A percentile compares a stretch with the other conserved stretches of the same genome.
phyloP scores from a whole-genome alignment of 2,888 invertebrate species.

The Drosophila koepferae region DNA sequence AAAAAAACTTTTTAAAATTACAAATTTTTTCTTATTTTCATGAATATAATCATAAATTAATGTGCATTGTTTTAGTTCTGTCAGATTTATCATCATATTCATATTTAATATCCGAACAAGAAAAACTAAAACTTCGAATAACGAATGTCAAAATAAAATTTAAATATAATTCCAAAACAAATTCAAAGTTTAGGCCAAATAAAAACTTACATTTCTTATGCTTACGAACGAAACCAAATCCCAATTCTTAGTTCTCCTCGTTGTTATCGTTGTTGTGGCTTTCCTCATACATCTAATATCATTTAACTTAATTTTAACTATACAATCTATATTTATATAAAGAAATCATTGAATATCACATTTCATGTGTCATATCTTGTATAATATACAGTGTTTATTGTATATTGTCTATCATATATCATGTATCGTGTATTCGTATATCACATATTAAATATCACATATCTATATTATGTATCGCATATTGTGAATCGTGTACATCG shows the following conservation, averaged over 20 bases:
- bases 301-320: not conserved
- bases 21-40: conserved; percentile 40
- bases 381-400: not conserved
- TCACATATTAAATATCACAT: not conserved
- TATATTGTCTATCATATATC: not conserved
- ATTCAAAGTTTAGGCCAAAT: not conserved
- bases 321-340: not conserved
- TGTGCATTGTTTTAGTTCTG: conserved; percentile 39
- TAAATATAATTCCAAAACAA: conserved; percentile 8
- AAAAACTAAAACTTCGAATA: not conserved
- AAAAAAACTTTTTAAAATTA: conserved; percentile 24
- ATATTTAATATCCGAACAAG: conserved; percentile 14
- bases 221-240: not conserved
- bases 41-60: conserved; percentile 19
- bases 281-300: not conserved
- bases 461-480: not conserved
- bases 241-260: not conserved
- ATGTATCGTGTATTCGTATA: not conserved
- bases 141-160: conserved; percentile 3
- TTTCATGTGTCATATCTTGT: not conserved
- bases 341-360: not conserved
- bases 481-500: not conserved
- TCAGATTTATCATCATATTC: conserved; percentile 42
- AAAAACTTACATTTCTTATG: conserved; percentile 13
- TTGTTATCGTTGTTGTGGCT: conserved; percentile 14